Base-by-base conservation (phyloP, 2,113 vertebrate genomes). In the Turnix velox region DNA sequence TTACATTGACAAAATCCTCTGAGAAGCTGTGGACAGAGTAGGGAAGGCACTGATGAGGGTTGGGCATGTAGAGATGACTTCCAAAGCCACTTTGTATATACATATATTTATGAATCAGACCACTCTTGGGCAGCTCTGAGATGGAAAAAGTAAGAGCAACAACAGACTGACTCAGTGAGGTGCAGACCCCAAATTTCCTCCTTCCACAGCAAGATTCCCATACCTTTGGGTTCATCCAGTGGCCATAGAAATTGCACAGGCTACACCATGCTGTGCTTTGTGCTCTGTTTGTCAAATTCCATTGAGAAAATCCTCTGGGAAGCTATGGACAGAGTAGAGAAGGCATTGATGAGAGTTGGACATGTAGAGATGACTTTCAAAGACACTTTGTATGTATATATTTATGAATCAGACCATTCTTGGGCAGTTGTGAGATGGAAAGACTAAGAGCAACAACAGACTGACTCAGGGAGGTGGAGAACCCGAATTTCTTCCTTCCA, bases 211-310 rank as follows among this genome's bases (percentile, higher is more conserved):
- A 48, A 58, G 18, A 48, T 5, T 12, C 11, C 37, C 5, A 8
- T 10, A 5, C 10, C 11, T 75, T 46, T n/a, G n/a, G n/a, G n/a
- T n/a, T n/a, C n/a, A n/a, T n/a, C n/a, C n/a, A n/a, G n/a, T n/a
- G n/a, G n/a, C n/a, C n/a, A n/a, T n/a, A n/a, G n/a, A n/a, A n/a
- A n/a, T n/a, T n/a, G n/a, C n/a, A n/a, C n/a, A n/a, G n/a, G n/a
- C n/a, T n/a, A n/a, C n/a, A n/a, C n/a, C n/a, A n/a, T n/a, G n/a
- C n/a, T n/a, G n/a, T n/a, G n/a, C n/a, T n/a, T n/a, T n/a, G n/a
- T n/a, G n/a, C n/a, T n/a, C n/a, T n/a, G n/a, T 45, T 48, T 18
- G 2, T 17, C 19, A 2, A 9, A 4, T 54, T 61, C 19, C 1
- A 4, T 57, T 69, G 30, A 46, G 37, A 84, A 73, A 37, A 25